phyloP scores from a whole-genome alignment of 1,140 invertebrate genomes.

The Choristoneura fumiferana region DNA sequence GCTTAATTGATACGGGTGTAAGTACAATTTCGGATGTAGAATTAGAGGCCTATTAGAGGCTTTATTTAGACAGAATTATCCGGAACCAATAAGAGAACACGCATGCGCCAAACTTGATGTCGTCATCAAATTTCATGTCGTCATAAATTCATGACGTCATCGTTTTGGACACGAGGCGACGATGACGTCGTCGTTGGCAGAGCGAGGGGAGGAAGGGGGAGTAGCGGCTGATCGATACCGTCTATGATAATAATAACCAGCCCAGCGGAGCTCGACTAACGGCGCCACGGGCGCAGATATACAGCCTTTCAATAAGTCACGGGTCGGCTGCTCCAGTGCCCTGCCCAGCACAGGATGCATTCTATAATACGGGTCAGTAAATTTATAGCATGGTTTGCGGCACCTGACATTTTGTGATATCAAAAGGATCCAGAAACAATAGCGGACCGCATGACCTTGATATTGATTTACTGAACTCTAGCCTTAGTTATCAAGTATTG shows the following conservation, averaged over 20 bases:
- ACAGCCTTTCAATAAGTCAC: slow-evolving; percentile 58
- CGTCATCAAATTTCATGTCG: slow-evolving; percentile 35
- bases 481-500: background rate
- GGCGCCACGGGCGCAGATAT: slow-evolving; percentile 41
- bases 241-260: slow-evolving; percentile 51
- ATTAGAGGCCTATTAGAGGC: background rate
- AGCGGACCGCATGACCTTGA: background rate
- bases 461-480: slow-evolving; percentile 23
- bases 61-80: slow-evolving; percentile 30
- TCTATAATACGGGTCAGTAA: slow-evolving; percentile 52
- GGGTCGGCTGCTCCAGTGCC: slow-evolving; percentile 62
- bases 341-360: slow-evolving; percentile 33
- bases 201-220: slow-evolving; percentile 32
- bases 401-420: slow-evolving; percentile 55
- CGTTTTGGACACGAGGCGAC: slow-evolving; percentile 32
- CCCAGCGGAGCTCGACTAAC: slow-evolving; percentile 61
- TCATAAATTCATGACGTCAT: slow-evolving; percentile 57
- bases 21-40: background rate
- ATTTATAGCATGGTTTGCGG: slow-evolving; percentile 49
- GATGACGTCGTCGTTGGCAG: slow-evolving; percentile 44
- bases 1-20: background rate
- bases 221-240: slow-evolving; percentile 44
- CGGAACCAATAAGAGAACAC: slow-evolving; percentile 17
- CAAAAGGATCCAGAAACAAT: slow-evolving; percentile 23
- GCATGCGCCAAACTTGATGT: slow-evolving; percentile 58